Evolutionary conservation across 2,113 vertebrate species (phyloP), one percentile per base, ranked within the genome.

Genomic region (Tonatia bakeri): DNA sequence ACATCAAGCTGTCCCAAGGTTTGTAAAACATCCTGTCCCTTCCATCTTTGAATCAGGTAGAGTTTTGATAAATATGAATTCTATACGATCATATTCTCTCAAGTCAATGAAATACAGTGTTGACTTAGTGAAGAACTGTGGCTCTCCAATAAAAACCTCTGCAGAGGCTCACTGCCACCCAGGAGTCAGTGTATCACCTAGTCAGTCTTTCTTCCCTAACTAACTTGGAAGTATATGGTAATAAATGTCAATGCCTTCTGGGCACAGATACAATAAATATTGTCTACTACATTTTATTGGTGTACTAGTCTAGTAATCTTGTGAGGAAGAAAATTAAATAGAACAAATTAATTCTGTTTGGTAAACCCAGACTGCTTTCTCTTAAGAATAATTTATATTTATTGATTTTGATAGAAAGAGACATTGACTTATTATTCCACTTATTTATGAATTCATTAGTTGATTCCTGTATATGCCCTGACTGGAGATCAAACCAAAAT

Each of bases 271-370:
- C 26, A 61, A 61, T 61, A 61, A 86, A 72, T 81, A 83, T 24
- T 86, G 4, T 38, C 40, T 83, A 73, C 33, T 90, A 12, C 4
- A 92, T 83, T 87, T 91, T 50, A 84, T 67, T 92, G 59, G 38
- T 38, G 3, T 40, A 72, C 26, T 56, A 91, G 14, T 7, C 67
- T 82, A 59, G 64, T 79, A 84, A 64, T 4, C 17, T 13, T 70
- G 12, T 36, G 33, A 76, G 67, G 11, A 95, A 80, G 86, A 85
- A 95, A 89, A 87, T 92, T 56, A 87, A 80, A 81, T 83, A 73
- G 59, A 24, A 77, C 16, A 72, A 84, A 76, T 61, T 61, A 69
- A 94, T 75, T 88, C 72, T 43, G 43, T 3, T 70, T 76, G 26
- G 69, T 76, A 94, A 91, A 56, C 1, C 31, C 38, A 59, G 28